These are phyloP conservation scores for Habrosyne pyritoides DNA, from an alignment of 2,888 invertebrate species.

Conservation along the genomic window DNA sequence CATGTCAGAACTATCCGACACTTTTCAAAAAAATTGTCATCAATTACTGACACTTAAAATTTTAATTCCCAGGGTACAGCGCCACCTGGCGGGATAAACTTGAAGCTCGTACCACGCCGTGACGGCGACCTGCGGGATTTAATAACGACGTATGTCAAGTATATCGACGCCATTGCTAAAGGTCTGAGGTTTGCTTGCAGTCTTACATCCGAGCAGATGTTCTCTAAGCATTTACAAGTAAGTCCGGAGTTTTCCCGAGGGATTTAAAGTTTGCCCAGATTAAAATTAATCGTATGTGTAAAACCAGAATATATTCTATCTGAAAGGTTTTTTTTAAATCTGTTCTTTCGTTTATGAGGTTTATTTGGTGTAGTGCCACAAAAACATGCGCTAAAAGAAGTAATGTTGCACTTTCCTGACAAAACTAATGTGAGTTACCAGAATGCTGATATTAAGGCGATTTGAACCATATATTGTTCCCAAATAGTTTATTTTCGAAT, in stretches of 20 bases:
- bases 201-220: conserved; percentile 80
- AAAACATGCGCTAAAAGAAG: too few relatives aligned
- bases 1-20: neutral
- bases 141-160: conserved; percentile 77
- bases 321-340: too few relatives aligned
- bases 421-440: too few relatives aligned
- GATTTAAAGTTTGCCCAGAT: too few relatives aligned
- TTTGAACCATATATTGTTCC: too few relatives aligned
- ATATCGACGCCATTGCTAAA: conserved; percentile 83
- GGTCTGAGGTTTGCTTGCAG: conserved; percentile 80
- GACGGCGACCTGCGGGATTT: conserved; percentile 81
- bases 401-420: too few relatives aligned
- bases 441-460: too few relatives aligned
- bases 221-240: conserved; percentile 83
- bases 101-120: conserved; percentile 78
- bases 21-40: neutral
- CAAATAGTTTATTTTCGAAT: too few relatives aligned
- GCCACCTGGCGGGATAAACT: conserved; percentile 84
- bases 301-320: too few relatives aligned
- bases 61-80: conserved; percentile 71
- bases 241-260: neutral
- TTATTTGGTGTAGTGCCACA: too few relatives aligned
- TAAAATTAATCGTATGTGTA: too few relatives aligned
- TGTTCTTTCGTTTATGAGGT: too few relatives aligned
- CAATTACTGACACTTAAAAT: neutral